Percentiles rank a stretch among this genome's conserved stretches.
These are phyloP conservation scores for Eupithecia tripunctaria DNA, from an alignment of 2,888 invertebrate genomes.

Conservation along the genomic window DNA sequence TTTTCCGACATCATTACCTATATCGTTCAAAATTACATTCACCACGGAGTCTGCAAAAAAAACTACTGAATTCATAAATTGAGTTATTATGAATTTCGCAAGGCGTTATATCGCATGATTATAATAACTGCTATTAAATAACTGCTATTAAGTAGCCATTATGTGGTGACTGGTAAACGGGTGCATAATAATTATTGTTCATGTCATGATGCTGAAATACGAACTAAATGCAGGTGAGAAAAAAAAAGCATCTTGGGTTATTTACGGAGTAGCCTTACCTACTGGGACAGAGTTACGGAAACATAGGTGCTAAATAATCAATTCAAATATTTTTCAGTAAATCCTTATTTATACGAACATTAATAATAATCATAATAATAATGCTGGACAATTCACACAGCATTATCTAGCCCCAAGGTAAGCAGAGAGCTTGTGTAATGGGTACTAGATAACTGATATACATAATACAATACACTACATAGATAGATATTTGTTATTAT, in stretches of 20 bases:
- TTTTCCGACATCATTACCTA: constrained; percentile 8
- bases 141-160: constrained; percentile 56
- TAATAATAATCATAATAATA: too few relatives aligned
- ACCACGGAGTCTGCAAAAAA: constrained; percentile 57
- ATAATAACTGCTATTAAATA: constrained; percentile 74
- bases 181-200: constrained; percentile 52
- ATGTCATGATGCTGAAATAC: constrained; percentile 48
- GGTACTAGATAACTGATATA: too few relatives aligned
- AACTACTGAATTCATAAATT: constrained; percentile 63
- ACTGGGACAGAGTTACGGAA: too few relatives aligned
- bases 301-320: too few relatives aligned
- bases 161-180: constrained; percentile 59
- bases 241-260: neutral
- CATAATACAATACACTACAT: too few relatives aligned
- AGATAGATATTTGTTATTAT: too few relatives aligned
- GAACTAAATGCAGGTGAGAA: neutral
- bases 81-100: constrained; percentile 74
- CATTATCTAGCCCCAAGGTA: too few relatives aligned
- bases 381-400: too few relatives aligned
- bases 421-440: too few relatives aligned
- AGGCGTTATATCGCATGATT: constrained; percentile 74
- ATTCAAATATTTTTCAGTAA: too few relatives aligned
- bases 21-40: constrained; percentile 56
- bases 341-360: too few relatives aligned
- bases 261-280: neutral